Base-by-base conservation (phyloP, 2,113 vertebrate species). In the Sinocyclocheilus rhinocerous region DNA sequence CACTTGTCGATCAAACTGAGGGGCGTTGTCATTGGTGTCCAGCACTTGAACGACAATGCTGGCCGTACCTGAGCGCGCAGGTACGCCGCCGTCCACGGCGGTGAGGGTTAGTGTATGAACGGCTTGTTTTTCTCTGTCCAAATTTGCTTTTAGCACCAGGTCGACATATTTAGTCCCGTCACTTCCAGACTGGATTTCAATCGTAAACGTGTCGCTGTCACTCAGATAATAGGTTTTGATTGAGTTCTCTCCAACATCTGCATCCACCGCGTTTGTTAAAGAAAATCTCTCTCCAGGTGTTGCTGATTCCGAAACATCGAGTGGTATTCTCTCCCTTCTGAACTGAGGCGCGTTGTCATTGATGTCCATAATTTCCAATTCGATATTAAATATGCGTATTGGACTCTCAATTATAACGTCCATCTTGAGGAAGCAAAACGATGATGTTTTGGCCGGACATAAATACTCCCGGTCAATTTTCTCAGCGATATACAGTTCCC, bases 261-360 rank as follows among this genome's bases (percentile, higher is more conserved):
- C 94, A 89, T 96, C 95, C 83, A 95, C 93, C 3, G 95, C 95
- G 85, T 95, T 95, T 16, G 93, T 95, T 90, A 97, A 87, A 0
- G 95, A 95, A 86, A 96, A 97, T 12, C 94, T 93, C 90, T 96
- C 89, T 4, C 96, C 96, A 36, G 93, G 93, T 87, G 89, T 90
- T 67, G 94, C 92, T 77, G 93, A 92, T 91, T 97, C 92, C 24
- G 95, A 95, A 73, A 97, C 91, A 87, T 96, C 96, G 89, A 97
- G 85, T 2, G 93, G 92, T 91, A 96, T 95, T 79, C 95, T 93
- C 86, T 92, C 93, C 6, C 94, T 92, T 80, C 95, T 93, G 77
- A 96, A 96, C 88, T 94, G 91, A 0, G 95, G 95, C 84, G 94
- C 93, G 88, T 96, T 96, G 90, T 96, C 95, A 50, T 96, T 96